Percentiles rank a stretch among this genome's conserved stretches.
Conservation (phyloP, 2,888 invertebrate species). For the Pyrochroa serraticornis region DNA sequence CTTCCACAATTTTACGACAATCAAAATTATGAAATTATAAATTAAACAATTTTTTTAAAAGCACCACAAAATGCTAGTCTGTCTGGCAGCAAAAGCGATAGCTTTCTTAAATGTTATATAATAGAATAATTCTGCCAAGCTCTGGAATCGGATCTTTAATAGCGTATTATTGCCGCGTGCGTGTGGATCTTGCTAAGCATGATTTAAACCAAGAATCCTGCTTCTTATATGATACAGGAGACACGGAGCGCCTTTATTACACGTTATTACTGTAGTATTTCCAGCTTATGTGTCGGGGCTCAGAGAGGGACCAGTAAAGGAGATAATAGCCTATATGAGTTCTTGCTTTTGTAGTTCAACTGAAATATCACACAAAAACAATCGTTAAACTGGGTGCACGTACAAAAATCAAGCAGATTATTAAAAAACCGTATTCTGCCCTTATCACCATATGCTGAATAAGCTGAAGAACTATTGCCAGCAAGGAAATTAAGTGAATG, state of each 20-base stretch:
- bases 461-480: no score
- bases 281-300: conserved; percentile 51
- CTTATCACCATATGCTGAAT: no score
- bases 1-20: conserved; percentile 6
- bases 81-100: no score
- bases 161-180: conserved; percentile 3
- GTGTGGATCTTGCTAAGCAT: conserved; percentile 46
- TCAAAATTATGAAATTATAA: background rate
- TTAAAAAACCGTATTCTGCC: no score
- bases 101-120: no score
- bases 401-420: background rate
- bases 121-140: no score
- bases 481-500: no score
- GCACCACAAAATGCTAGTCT: no score
- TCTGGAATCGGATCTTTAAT: conserved; percentile 3
- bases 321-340: conserved; percentile 45
- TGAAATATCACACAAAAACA: background rate
- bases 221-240: conserved; percentile 49
- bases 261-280: conserved; percentile 58
- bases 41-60: no score
- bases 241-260: conserved; percentile 53
- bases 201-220: conserved; percentile 45
- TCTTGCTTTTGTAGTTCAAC: no score
- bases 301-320: conserved; percentile 42
- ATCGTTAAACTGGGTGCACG: conserved; percentile 23